A percentile compares a stretch with the other conserved stretches of the same genome.
These are phyloP conservation scores for Syngnathus typhle DNA, from an alignment of 2,113 vertebrate genomes.

Conservation along the genomic window DNA sequence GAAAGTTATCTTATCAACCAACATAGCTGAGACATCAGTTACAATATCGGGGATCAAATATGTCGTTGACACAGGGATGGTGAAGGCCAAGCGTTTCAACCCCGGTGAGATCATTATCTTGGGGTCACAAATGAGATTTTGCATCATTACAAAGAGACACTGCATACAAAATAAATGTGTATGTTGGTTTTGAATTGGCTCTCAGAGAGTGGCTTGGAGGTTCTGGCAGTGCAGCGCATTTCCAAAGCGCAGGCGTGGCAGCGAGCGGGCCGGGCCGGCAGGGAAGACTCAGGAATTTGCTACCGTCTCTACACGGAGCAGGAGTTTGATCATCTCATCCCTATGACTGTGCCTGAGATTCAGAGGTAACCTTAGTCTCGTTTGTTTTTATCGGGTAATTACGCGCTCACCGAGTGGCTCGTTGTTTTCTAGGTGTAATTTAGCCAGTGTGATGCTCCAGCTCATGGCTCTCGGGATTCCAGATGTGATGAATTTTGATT, in stretches of 20 bases:
- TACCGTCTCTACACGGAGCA: constrained; percentile 93
- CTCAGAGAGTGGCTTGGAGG: constrained; percentile 85
- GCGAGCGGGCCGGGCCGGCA: constrained; percentile 83
- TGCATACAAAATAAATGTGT: neutral
- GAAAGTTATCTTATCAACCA: constrained; percentile 95
- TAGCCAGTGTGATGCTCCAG: constrained; percentile 86
- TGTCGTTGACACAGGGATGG: constrained; percentile 95
- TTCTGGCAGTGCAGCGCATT: constrained; percentile 87
- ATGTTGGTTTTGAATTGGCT: neutral
- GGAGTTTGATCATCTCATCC: constrained; percentile 84
- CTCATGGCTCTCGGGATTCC: constrained; percentile 87
- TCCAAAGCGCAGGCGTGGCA: constrained; percentile 98
- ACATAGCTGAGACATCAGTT: constrained; percentile 95
- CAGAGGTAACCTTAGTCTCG: constrained; percentile 75
- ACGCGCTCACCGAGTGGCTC: too few relatives aligned
- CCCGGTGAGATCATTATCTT: constrained; percentile 76
- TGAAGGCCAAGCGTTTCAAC: constrained; percentile 94
- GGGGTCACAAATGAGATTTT: neutral
- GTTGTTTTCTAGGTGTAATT: constrained; percentile 78
- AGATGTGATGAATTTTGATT: constrained; percentile 90
- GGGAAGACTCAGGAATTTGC: constrained; percentile 83
- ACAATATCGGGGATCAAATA: constrained; percentile 94
- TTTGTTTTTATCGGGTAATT: neutral
- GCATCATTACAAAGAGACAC: too few relatives aligned
- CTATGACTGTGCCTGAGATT: constrained; percentile 90